Conservation (phyloP, 1,140 invertebrate species). For the Aphidius ervi region DNA sequence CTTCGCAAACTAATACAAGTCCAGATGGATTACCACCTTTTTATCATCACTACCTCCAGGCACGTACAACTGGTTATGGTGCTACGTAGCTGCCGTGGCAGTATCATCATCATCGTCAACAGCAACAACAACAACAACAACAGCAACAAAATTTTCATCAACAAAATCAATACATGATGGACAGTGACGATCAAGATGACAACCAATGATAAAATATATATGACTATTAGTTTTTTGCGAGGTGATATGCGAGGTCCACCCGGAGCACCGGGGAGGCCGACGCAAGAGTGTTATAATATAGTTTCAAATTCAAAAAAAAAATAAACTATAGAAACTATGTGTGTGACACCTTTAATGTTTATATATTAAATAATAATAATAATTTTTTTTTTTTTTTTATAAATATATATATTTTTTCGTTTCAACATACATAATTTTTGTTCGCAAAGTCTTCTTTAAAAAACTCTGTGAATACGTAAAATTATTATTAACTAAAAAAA, state of each 20-base stretch:
- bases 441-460: no score
- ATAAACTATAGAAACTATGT: no score
- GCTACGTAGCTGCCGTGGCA: constrained; percentile 44
- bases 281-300: constrained; percentile 9
- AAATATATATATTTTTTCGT: no score
- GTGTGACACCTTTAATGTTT: no score
- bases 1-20: constrained; percentile 42
- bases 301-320: no score
- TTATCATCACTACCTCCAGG: constrained; percentile 52
- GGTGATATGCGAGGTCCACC: constrained; percentile 30
- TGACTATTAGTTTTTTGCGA: constrained; percentile 7
- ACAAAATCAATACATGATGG: constrained; percentile 4
- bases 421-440: no score
- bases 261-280: constrained; percentile 44
- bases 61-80: constrained; percentile 44
- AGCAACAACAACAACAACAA: constrained; percentile 18
- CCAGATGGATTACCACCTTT: constrained; percentile 46
- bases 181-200: constrained; percentile 22
- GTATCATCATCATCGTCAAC: constrained; percentile 19
- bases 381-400: no score
- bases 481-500: no score
- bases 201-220: constrained; percentile 15
- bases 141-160: constrained; percentile 8
- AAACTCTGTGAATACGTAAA: no score
- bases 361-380: no score